Base-by-base conservation (phyloP, 2,797 vertebrate genomes). In the Crypturellus tataupa region DNA sequence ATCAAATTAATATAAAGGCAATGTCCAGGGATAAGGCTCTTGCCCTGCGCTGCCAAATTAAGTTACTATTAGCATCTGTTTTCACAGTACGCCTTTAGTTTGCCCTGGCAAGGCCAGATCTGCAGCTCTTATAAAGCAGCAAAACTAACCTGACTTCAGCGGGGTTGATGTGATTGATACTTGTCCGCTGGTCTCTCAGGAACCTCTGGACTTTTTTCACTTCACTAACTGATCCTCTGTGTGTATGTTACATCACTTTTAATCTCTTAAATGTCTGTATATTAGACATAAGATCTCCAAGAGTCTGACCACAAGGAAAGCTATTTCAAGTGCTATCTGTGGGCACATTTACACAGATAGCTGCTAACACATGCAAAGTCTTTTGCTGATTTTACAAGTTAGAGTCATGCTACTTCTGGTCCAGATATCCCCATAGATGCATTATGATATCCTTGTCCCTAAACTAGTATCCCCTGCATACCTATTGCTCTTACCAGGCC, bases 21-120 rank as follows among this genome's bases (percentile, higher is more conserved):
- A 90, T 73, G 24, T 84, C 94, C 69, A 71, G 93, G 80, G 87
- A 87, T 82, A 89, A 93, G 76, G 33, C 58, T 92, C 77, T 71
- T 92, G 69, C 72, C 90, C 71, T 90, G 46, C 88, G 85, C 87
- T 95, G 89, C 77, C 90, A 96, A 81, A 87, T 71, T 49, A 80
- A 79, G 92, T 93, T 96, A 91, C 89, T 94, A 53, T 73, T 80
- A 94, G 40, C 87, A 94, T 94, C 72, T 92, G 67, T 94, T 95
- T 92, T 64, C 86, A 80, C 59, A 68, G 80, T 53, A 64, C 17
- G 80, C 49, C 60, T 94, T 87, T 83, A 67, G 63, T 67, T 80
- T 82, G 18, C 59, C 47, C 89, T 88, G 76, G 53, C 31, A 89
- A 91, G 56, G 62, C 93, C 73, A 82, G 65, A 93, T 85, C 65